phyloP scores from a whole-genome alignment of 2,113 vertebrate genomes.

The Zosterops japonicus region DNA sequence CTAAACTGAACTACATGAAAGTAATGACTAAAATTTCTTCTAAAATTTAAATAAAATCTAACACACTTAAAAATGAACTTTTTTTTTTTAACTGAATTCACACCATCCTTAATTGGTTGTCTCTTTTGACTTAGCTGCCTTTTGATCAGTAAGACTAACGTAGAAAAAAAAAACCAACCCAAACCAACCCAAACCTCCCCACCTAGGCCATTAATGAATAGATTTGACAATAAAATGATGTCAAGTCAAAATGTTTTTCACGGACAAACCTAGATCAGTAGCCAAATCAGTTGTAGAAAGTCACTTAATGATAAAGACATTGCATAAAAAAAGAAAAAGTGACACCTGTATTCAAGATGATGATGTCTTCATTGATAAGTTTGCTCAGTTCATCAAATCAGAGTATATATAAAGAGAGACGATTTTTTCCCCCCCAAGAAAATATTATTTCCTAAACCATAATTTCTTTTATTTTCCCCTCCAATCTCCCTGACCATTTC shows the following conservation, averaged over 20 bases:
- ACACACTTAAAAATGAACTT: not conserved
- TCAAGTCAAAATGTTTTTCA: not conserved
- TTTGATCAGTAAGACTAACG: not conserved
- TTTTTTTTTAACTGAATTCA: not conserved
- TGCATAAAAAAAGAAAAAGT: not conserved
- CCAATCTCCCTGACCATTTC: not conserved
- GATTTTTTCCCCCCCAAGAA: not conserved
- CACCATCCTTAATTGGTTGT: not conserved
- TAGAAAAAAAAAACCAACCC: not conserved
- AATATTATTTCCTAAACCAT: not conserved
- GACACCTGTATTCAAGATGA: not conserved
- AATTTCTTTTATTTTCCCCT: accelerated
- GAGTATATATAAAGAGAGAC: not conserved
- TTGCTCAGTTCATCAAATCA: not conserved
- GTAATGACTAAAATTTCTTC: not conserved
- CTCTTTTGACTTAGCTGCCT: not conserved
- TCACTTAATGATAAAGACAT: not conserved
- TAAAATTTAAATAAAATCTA: not conserved
- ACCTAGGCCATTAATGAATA: not conserved
- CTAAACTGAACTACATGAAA: not conserved
- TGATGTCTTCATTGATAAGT: not conserved
- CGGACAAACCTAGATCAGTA: not conserved
- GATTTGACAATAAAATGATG: not conserved
- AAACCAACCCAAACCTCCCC: not conserved
- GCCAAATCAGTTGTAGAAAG: not conserved